Percentiles rank a stretch among this genome's conserved stretches.
These are phyloP conservation scores for Cheirogaleus major DNA, from an alignment of 2,797 vertebrate genomes.

Conservation along the genomic window DNA sequence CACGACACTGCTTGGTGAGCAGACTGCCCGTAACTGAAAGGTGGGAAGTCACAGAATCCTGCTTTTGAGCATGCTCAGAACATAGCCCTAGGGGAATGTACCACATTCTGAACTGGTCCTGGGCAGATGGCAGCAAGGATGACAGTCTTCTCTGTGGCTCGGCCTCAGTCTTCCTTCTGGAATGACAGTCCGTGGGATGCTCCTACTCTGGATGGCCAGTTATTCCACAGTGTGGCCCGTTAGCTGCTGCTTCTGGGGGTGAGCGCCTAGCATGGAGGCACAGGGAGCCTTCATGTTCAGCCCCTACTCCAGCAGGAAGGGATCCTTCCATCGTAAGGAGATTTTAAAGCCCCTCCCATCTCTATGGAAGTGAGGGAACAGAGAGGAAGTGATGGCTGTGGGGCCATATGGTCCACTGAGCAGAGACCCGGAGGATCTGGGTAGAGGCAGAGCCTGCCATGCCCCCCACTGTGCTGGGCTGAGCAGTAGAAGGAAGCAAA, in stretches of 20 bases:
- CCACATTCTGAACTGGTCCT: not conserved
- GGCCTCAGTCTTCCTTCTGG: not conserved
- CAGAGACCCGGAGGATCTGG: not conserved
- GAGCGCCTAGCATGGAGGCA: not conserved
- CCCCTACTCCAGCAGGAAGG: not conserved
- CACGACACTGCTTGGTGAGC: not conserved
- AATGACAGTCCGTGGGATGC: not conserved
- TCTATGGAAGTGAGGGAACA: rapidly evolving
- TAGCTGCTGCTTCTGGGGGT: not conserved
- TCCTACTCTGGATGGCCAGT: not conserved
- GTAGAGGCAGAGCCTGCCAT: not conserved
- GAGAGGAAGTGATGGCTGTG: not conserved
- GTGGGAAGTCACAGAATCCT: not conserved
- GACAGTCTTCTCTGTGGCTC: not conserved
- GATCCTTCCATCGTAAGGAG: not conserved
- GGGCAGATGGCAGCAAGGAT: not conserved
- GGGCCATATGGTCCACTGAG: not conserved
- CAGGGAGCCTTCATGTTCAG: rapidly evolving
- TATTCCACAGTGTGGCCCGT: not conserved
- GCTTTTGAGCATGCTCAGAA: not conserved
- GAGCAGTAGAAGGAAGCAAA: not conserved
- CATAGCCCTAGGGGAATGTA: too few relatives aligned
- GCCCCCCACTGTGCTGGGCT: rapidly evolving
- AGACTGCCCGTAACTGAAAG: not conserved
- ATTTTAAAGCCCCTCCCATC: not conserved